phyloP scores from a whole-genome alignment of 2,113 vertebrate genomes.

The Siphamia tubifer region DNA sequence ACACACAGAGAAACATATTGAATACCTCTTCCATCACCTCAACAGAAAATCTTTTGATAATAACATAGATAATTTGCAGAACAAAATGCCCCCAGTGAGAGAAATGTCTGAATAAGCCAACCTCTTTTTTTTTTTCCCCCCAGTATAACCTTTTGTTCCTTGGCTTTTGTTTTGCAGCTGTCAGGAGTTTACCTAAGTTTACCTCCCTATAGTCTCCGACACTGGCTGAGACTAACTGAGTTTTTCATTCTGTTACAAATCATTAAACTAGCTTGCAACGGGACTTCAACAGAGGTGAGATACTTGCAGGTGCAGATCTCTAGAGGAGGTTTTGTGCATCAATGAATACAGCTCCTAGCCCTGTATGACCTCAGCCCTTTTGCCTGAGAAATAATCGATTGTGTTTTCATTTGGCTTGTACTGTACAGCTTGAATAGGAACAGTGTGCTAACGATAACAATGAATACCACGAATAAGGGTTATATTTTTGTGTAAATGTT shows the following conservation, averaged over 20 bases:
- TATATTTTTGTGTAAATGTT: slow-evolving; percentile 18
- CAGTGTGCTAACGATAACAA: slow-evolving; percentile 15
- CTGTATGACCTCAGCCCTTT: slow-evolving; percentile 48
- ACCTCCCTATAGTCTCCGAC: neutral
- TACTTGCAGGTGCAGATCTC: slow-evolving; percentile 50
- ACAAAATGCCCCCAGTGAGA: slow-evolving; percentile 15
- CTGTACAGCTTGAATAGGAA: neutral
- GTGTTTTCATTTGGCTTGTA: slow-evolving; percentile 33
- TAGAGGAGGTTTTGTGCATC: slow-evolving; percentile 63
- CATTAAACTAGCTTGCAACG: slow-evolving; percentile 26
- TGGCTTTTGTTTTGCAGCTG: neutral
- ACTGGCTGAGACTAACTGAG: neutral
- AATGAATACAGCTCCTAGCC: slow-evolving; percentile 53
- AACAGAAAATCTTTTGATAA: slow-evolving; percentile 67
- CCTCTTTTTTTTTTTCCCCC: slow-evolving; percentile 23
- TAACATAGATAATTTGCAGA: slow-evolving; percentile 27
- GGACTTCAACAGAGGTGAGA: slow-evolving; percentile 8
- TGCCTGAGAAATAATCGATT: slow-evolving; percentile 60
- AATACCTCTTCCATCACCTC: slow-evolving; percentile 58
- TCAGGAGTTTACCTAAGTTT: slow-evolving; percentile 31
- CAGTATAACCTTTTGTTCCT: neutral
- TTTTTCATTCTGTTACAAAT: slow-evolving; percentile 45
- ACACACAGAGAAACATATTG: slow-evolving; percentile 34
- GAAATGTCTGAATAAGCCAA: slow-evolving; percentile 15
- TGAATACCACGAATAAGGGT: neutral